A percentile compares a stretch with the other conserved stretches of the same genome.
Conservation (phyloP, 2,797 vertebrate species). For the Euphonia xanthogaster region DNA sequence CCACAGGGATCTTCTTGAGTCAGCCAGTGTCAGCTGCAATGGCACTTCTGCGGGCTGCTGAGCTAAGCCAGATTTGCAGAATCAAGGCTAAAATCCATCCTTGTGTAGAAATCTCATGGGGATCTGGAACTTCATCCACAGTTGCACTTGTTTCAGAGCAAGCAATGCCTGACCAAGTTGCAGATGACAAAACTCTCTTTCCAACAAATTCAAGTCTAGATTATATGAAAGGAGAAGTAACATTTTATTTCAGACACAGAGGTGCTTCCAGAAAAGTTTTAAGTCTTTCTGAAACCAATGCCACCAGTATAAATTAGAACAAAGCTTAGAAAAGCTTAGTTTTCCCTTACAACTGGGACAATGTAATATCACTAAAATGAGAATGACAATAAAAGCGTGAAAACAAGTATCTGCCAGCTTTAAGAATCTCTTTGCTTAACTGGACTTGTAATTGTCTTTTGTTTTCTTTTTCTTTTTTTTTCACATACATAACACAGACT, state of each 20-base stretch:
- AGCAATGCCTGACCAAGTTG: background rate
- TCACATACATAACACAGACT: background rate
- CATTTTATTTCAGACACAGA: background rate
- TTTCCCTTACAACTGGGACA: background rate
- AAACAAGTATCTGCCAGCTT: background rate
- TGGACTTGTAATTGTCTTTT: background rate
- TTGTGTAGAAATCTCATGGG: background rate
- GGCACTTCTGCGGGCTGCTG: background rate
- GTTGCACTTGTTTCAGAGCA: background rate
- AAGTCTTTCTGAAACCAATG: background rate
- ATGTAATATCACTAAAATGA: background rate
- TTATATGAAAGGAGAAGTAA: background rate
- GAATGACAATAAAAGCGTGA: background rate
- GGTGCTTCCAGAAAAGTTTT: background rate
- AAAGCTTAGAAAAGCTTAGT: background rate
- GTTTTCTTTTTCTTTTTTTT: background rate
- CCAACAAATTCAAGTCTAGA: background rate
- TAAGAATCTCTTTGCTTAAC: background rate
- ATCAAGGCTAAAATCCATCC: background rate
- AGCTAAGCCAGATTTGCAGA: background rate
- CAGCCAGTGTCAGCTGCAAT: background rate
- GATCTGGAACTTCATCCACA: rapidly evolving
- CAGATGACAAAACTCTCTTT: background rate
- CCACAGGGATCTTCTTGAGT: background rate
- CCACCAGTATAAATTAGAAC: background rate